Evolutionary conservation across 2,888 invertebrate species (phyloP).

Genomic region (Drosophila maculinotata): DNA sequence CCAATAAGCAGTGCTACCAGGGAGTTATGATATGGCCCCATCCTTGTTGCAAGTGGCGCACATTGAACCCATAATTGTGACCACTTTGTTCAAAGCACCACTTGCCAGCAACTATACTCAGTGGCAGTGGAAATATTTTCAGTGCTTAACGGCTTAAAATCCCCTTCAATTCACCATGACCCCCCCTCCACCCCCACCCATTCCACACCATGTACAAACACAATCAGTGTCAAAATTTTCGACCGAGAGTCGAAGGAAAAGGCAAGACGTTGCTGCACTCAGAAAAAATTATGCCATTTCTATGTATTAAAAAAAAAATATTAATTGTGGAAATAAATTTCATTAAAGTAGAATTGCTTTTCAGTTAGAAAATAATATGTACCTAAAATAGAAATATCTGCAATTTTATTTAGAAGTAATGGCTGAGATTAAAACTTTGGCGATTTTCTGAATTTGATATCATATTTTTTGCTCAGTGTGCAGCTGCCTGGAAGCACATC

Average conservation of each 20-base stretch:
- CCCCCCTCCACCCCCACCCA: background rate
- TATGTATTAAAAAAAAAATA: too few species aligned
- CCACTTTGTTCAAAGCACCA: conserved; percentile 51
- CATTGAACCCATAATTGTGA: conserved; percentile 64
- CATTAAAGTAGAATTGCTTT: too few species aligned
- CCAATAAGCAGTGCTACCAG: conserved; percentile 23
- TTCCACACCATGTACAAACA: conserved; percentile 51
- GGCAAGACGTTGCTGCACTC: conserved; percentile 20
- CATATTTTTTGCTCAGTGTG: background rate
- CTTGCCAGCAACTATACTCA: conserved; percentile 36
- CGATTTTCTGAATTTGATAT: background rate
- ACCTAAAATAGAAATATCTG: too few species aligned
- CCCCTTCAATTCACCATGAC: conserved; percentile 6
- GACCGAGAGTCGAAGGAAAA: conserved; percentile 37
- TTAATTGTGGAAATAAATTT: too few species aligned
- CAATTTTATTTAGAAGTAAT: too few species aligned
- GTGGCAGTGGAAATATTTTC: conserved; percentile 62
- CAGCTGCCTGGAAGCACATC: conserved; percentile 18
- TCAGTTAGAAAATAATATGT: too few species aligned
- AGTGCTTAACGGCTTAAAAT: conserved; percentile 70
- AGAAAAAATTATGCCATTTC: background rate
- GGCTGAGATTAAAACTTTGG: too few species aligned
- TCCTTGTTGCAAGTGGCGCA: conserved; percentile 11
- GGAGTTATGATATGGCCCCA: conserved; percentile 16
- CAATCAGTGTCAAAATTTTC: conserved; percentile 80